Evolutionary conservation across 1,140 invertebrate genomes (phyloP).

Genomic region (Bombus superbus): DNA sequence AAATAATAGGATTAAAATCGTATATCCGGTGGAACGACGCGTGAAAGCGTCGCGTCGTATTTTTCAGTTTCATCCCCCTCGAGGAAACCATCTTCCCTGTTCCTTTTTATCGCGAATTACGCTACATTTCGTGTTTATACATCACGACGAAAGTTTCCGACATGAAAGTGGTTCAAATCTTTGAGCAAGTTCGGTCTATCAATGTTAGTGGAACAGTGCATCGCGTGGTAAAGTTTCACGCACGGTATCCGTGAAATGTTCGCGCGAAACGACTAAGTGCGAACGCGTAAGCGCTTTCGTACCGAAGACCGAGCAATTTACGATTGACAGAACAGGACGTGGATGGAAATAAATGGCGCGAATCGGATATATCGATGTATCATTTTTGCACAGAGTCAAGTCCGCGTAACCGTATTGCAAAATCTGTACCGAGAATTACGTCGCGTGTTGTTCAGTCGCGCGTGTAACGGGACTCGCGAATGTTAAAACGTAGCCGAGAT

Average conservation of each 20-base stretch:
- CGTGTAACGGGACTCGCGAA: neutral
- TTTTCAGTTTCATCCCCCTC: neutral
- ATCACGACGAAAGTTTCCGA: neutral
- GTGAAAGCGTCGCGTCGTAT: neutral
- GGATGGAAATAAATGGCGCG: neutral
- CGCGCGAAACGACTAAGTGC: conserved; percentile 2
- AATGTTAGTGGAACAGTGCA: conserved; percentile 18
- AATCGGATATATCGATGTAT: neutral
- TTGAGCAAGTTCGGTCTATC: neutral
- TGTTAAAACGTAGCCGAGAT: neutral
- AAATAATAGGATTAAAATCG: neutral
- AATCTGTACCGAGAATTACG: neutral
- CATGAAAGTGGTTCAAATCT: conserved; percentile 8
- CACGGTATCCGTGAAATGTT: conserved; percentile 36
- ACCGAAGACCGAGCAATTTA: conserved; percentile 20
- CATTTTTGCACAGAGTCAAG: neutral
- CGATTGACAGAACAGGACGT: conserved; percentile 19
- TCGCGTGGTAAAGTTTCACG: conserved; percentile 26
- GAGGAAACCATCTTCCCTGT: neutral
- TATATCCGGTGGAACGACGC: neutral
- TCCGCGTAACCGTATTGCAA: neutral
- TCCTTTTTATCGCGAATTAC: neutral
- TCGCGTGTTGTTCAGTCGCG: neutral
- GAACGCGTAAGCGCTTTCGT: neutral
- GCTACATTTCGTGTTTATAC: neutral